These are phyloP conservation scores for Helicolenus hilgendorfi DNA, from an alignment of 2,797 vertebrate genomes.

Conservation along the genomic window DNA sequence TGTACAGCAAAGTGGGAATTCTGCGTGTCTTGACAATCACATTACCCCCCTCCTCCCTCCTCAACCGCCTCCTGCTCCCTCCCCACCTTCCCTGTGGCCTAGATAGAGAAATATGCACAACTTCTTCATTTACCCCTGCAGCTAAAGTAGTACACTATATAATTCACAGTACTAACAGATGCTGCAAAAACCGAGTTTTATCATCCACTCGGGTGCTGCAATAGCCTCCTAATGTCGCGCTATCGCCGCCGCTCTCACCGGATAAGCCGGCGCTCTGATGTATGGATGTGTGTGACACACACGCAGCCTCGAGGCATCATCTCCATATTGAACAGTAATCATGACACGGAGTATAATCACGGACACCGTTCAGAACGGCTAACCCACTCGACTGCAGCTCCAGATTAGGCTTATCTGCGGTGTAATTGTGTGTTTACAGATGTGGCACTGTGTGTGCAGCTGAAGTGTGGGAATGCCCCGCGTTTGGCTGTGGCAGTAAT, in stretches of 20 bases:
- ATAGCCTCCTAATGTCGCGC: conserved; percentile 24
- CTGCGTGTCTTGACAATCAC: conserved; percentile 71
- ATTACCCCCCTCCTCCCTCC: conserved; percentile 20
- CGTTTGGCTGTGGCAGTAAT: background rate
- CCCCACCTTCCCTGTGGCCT: conserved; percentile 72
- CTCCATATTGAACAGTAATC: conserved; percentile 50
- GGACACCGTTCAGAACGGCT: background rate
- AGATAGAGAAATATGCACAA: conserved; percentile 81
- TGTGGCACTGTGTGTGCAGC: conserved; percentile 5
- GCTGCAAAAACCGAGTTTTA: conserved; percentile 27
- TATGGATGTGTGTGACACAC: conserved; percentile 21
- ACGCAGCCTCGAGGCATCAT: conserved; percentile 9
- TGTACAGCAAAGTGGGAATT: conserved; percentile 59
- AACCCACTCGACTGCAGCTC: background rate
- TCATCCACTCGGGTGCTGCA: conserved; percentile 37
- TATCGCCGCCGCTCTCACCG: background rate
- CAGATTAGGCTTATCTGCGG: conserved; percentile 13
- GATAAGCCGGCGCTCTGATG: conserved; percentile 20
- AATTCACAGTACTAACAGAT: conserved; percentile 59
- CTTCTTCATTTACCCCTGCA: conserved; percentile 69
- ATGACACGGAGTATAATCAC: background rate
- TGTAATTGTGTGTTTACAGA: conserved; percentile 36
- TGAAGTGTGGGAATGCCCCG: background rate
- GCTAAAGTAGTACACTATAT: conserved; percentile 49
- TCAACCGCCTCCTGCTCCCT: background rate